Conservation (phyloP, 2,888 invertebrate species). For the Plusia festucae region DNA sequence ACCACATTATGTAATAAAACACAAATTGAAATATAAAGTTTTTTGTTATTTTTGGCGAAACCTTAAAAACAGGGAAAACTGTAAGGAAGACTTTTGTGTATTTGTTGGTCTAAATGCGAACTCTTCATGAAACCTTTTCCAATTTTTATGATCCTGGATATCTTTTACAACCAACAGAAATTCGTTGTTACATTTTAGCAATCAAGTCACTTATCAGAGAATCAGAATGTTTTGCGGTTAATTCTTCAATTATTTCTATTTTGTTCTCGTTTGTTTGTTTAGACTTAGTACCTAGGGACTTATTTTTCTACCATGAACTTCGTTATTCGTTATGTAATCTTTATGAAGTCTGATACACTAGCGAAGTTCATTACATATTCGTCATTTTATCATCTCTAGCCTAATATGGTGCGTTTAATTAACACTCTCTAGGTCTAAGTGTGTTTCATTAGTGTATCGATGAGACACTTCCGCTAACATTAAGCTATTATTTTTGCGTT, state of each 20-base stretch:
- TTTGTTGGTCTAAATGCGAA: no score
- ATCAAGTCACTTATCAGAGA: no score
- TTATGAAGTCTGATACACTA: not conserved
- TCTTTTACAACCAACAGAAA: no score
- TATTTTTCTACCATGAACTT: conserved; percentile 8
- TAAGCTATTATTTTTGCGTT: not conserved
- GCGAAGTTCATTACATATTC: conserved; percentile 9
- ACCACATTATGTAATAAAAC: not conserved
- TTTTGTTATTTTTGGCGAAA: not conserved
- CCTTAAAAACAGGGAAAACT: no score
- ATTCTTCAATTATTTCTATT: no score
- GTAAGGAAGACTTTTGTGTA: no score
- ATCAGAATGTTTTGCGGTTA: no score
- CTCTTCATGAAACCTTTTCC: no score
- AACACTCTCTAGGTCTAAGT: conserved; percentile 21
- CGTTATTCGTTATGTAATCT: conserved; percentile 26
- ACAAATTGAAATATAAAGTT: not conserved
- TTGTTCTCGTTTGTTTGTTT: not conserved
- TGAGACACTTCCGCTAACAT: conserved; percentile 13
- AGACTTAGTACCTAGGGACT: not conserved
- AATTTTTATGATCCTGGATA: no score
- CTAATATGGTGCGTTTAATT: conserved; percentile 35
- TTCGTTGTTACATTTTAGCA: no score
- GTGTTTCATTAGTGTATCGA: not conserved
- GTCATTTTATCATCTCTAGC: conserved; percentile 11